Evolutionary conservation across 1,140 invertebrate species (phyloP), one percentile per base, ranked within the genome.

Genomic region (Cyclina sinensis): DNA sequence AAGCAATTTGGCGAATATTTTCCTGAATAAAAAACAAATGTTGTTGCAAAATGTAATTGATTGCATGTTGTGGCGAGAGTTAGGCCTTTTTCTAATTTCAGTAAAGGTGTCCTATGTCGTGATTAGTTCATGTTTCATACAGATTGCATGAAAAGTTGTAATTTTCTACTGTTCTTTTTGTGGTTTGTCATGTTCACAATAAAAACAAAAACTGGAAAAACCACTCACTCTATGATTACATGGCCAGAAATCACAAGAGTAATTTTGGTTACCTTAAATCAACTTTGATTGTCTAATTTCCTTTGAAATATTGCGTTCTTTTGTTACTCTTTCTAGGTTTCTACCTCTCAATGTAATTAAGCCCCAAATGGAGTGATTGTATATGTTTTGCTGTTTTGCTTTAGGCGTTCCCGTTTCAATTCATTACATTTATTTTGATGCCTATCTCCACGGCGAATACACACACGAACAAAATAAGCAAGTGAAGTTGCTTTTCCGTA

Each of bases 401-500:
- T 65, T 65, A 65, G 59, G 59, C 59, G 30, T 65, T 27, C 4
- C 59, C 59, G 1, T 65, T 65, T 65, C 39, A 9, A 73, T 73
- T 37, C 68, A 46, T 73, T 46, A 73, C 68, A 73, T 46, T 76
- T 76, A 76, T 76, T 48, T 32, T 76, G 73, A 76, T 76, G 43
- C 32, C n/a, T 76, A 76, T 76, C 43, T 30, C 73, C n/a, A 48
- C 12, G 24, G 14, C 24, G 51, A 48, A 76, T 30, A 46, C 73
- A 48, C 73, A n/a, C 73, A 76, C 73, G 73, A 76, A 46, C 39
- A 21, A 46, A 46, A 76, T n/a, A 30, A 9, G 39, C 39, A 5
- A 48, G 37, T 39, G 43, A 76, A 84, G 65, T 51, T 84, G 46
- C 76, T 35, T 84, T 7, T 46, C 27, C 43, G 32, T 70, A 59